A percentile compares a stretch with the other conserved stretches of the same genome.
Conservation (phyloP, 2,113 vertebrate genomes). For the Herpetotheres cachinnans region DNA sequence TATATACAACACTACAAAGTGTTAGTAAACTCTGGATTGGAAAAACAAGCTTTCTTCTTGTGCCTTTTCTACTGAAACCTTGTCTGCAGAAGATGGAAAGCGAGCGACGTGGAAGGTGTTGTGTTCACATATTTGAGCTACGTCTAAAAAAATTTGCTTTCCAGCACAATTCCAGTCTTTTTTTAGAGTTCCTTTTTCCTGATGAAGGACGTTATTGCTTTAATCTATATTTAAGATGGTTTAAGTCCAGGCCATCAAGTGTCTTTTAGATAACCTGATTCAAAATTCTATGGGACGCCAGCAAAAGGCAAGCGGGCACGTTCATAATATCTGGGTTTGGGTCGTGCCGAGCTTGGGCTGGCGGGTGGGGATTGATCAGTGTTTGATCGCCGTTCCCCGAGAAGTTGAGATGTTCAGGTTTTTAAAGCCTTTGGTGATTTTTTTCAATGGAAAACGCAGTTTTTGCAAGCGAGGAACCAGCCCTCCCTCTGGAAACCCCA, state of each 20-base stretch:
- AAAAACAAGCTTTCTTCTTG: background rate
- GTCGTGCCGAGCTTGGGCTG: background rate
- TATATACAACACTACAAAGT: too few species aligned
- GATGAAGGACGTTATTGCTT: background rate
- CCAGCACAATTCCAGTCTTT: background rate
- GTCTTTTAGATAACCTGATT: background rate
- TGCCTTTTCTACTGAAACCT: background rate
- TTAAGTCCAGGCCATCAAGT: background rate
- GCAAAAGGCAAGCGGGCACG: background rate
- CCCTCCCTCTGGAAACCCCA: background rate
- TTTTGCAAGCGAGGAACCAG: background rate
- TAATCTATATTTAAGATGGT: background rate
- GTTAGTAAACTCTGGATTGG: background rate
- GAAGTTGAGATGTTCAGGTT: background rate
- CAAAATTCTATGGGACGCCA: background rate
- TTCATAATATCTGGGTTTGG: rapidly evolving
- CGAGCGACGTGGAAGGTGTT: background rate
- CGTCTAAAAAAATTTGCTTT: background rate
- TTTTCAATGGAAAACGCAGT: background rate
- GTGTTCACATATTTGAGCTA: background rate
- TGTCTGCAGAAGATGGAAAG: background rate
- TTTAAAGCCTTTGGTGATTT: background rate
- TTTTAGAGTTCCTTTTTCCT: background rate
- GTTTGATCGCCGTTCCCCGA: rapidly evolving
- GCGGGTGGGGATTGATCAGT: rapidly evolving